Conservation (phyloP, 2,888 invertebrate species). For the Stomorhina lunata region DNA sequence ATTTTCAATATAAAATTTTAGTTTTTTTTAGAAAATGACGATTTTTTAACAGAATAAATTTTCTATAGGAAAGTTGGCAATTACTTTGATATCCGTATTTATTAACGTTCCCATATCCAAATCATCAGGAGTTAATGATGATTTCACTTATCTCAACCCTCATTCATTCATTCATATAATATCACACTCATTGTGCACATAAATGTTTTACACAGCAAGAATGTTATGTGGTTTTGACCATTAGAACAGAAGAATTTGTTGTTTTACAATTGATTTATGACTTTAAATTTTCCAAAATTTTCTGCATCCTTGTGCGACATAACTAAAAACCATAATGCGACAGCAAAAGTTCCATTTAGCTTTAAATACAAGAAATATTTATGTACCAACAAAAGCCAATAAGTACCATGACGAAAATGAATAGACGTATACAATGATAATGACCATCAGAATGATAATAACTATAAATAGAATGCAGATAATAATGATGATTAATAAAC, state of each 20-base stretch:
- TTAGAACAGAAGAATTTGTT: constrained; percentile 67
- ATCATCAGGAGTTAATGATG: too few species aligned
- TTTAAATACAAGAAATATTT: neutral
- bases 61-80: too few species aligned
- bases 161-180: neutral
- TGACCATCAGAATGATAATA: constrained; percentile 15
- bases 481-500: constrained; percentile 15
- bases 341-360: constrained; percentile 51
- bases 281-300: constrained; percentile 49
- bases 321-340: constrained; percentile 52
- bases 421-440: neutral
- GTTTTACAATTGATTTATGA: constrained; percentile 66
- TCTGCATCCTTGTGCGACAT: constrained; percentile 37
- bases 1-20: too few species aligned
- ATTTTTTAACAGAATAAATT: too few species aligned
- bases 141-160: neutral
- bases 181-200: neutral
- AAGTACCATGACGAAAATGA: constrained; percentile 9
- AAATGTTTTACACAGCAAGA: constrained; percentile 9
- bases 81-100: too few species aligned
- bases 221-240: constrained; percentile 61
- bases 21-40: too few species aligned
- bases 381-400: constrained; percentile 7
- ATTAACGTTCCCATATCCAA: too few species aligned
- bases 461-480: constrained; percentile 1